phyloP scores from a whole-genome alignment of 2,888 invertebrate species.

The Drosophila paucipuncta region DNA sequence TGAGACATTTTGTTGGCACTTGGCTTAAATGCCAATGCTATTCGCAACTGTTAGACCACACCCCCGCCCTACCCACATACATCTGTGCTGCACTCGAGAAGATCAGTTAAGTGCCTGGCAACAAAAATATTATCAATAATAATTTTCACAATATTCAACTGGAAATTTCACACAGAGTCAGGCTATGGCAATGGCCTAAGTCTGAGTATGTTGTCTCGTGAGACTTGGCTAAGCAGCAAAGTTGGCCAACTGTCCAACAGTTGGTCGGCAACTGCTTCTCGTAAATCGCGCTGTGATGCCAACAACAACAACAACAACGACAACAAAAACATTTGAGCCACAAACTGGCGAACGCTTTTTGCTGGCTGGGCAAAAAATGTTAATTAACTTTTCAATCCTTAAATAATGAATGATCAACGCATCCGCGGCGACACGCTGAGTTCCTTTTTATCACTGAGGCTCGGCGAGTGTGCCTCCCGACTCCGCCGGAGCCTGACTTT shows the following conservation, averaged over 20 bases:
- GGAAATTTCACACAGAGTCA: constrained; percentile 51
- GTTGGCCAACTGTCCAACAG: constrained; percentile 46
- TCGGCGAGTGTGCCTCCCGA: constrained; percentile 27
- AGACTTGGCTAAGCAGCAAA: constrained; percentile 63
- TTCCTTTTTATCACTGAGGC: constrained; percentile 84
- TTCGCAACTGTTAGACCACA: constrained; percentile 18
- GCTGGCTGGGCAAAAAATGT: constrained; percentile 83
- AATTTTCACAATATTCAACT: constrained; percentile 68
- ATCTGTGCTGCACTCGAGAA: constrained; percentile 20
- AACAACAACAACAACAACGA: constrained; percentile 27
- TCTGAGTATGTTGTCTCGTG: constrained; percentile 2
- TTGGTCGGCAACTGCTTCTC: constrained; percentile 63
- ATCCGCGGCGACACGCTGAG: constrained; percentile 84
- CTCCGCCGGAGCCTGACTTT: constrained; percentile 2
- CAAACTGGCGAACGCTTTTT: constrained; percentile 44
- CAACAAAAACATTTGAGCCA: constrained; percentile 18
- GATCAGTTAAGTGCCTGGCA: constrained; percentile 61
- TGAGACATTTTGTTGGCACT: constrained; percentile 55
- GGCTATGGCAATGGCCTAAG: constrained; percentile 31
- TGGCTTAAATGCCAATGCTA: constrained; percentile 36
- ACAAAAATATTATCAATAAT: constrained; percentile 76
- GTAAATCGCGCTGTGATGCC: constrained; percentile 66
- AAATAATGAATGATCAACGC: constrained; percentile 86
- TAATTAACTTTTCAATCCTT: constrained; percentile 86
- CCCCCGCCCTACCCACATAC: not conserved